Evolutionary conservation across 2,888 invertebrate species (phyloP).

Genomic region (Panorpa germanica): DNA sequence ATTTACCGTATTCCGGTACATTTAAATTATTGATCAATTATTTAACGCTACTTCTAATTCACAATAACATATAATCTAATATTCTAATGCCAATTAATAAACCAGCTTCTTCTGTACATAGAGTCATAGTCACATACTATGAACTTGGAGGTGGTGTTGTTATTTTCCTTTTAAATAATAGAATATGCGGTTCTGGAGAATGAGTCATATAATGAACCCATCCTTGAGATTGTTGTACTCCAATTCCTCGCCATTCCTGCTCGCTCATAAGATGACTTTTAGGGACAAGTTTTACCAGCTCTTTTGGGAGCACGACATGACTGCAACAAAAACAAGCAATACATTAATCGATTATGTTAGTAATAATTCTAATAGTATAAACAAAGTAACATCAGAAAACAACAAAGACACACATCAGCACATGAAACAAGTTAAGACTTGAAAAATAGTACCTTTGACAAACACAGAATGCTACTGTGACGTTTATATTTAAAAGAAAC

Average conservation of each 20-base stretch:
- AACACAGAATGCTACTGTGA: too few relatives aligned
- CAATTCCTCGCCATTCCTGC: slow-evolving; percentile 83
- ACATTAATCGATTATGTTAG: slow-evolving; percentile 5
- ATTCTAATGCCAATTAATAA: too few relatives aligned
- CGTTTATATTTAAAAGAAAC: too few relatives aligned
- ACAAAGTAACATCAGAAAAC: background rate
- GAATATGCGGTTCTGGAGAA: slow-evolving; percentile 83
- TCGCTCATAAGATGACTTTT: slow-evolving; percentile 88
- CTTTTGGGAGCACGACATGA: slow-evolving; percentile 88
- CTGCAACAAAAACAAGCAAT: slow-evolving; percentile 29
- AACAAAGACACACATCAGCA: background rate
- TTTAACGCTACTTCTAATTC: too few relatives aligned
- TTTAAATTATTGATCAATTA: too few relatives aligned
- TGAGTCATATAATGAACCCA: slow-evolving; percentile 98
- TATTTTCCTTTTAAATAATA: slow-evolving; percentile 63
- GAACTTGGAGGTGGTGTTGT: slow-evolving; percentile 29
- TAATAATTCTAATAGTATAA: slow-evolving; percentile 1
- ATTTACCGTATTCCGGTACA: too few relatives aligned
- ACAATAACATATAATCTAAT: too few relatives aligned
- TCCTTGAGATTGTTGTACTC: slow-evolving; percentile 90
- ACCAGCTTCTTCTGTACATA: too few relatives aligned
- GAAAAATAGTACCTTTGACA: too few relatives aligned
- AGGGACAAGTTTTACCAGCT: slow-evolving; percentile 75
- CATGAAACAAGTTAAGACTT: background rate
- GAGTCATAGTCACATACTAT: too few relatives aligned